These are phyloP conservation scores for Lutraria lutraria DNA, from an alignment of 2,888 invertebrate species.

Conservation along the genomic window DNA sequence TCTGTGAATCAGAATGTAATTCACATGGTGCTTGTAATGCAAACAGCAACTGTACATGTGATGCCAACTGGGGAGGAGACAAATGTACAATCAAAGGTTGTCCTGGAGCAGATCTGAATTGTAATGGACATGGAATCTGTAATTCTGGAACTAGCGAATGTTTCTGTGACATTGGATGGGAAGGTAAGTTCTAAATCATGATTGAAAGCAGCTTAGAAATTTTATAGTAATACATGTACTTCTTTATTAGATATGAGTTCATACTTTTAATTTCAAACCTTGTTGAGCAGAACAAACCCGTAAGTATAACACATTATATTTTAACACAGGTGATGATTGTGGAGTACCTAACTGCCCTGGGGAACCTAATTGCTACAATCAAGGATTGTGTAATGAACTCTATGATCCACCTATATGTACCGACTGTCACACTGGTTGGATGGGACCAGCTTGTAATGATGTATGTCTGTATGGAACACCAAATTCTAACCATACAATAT, in stretches of 20 bases:
- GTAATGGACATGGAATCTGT: conserved; percentile 79
- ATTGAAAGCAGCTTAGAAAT: background rate
- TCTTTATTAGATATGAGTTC: background rate
- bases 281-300: background rate
- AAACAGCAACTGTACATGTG: conserved; percentile 70
- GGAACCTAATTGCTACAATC: conserved; percentile 75
- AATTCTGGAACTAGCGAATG: conserved; percentile 75
- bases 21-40: conserved; percentile 72
- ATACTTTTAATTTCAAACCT: background rate
- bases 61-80: conserved; percentile 73
- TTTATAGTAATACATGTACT: background rate
- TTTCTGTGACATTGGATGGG: conserved; percentile 79
- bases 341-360: conserved; percentile 77
- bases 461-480: conserved; percentile 74
- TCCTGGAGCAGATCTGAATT: conserved; percentile 70
- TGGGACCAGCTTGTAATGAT: conserved; percentile 76
- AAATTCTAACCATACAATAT: conserved; percentile 62
- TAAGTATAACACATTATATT: background rate
- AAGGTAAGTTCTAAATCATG: conserved; percentile 63
- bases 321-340: conserved; percentile 74
- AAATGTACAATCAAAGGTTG: conserved; percentile 76
- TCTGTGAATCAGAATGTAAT: conserved; percentile 78
- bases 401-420: conserved; percentile 76
- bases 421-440: conserved; percentile 75
- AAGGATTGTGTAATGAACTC: conserved; percentile 72